Evolutionary conservation across 2,797 vertebrate genomes (phyloP), one percentile per base, ranked within the genome.

Genomic region (Harpagifer antarcticus): DNA sequence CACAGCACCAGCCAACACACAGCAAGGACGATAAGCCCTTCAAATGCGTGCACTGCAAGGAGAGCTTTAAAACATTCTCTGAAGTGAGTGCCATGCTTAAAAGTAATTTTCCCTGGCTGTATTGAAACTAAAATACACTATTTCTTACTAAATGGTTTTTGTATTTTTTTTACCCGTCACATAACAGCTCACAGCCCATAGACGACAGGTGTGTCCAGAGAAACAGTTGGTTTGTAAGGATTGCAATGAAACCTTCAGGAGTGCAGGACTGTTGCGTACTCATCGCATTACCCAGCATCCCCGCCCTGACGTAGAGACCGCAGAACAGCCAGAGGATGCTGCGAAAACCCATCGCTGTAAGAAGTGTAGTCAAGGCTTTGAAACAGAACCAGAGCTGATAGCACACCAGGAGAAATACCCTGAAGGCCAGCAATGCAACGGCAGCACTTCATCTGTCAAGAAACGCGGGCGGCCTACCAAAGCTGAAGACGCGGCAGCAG

Each of bases 11-110:
- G 93, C 93, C 93, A 7, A 93, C 94, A 61, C 96, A 96, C 53
- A 92, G 94, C 83, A 96, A 94, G 83, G 95, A 95, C 37, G 95
- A 96, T 84, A 96, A 96, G 84, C 95, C 95, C 79, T 96, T 96
- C 86, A 95, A 95, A 91, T 96, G 95, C 56, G 88, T 90, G 52
- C 94, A 94, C 74, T 96, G 95, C 87, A 91, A 95, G 81, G 94
- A 95, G 86, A 93, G 95, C 86, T 96, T 96, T 62, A 94, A 94
- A 68, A 95, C 94, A 1, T 96, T 96, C 77, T 95, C 95, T 65
- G 95, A 96, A 91, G 95, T 95, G 23, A 92, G 92, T 75, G 19
- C 31, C 3, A 5, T 15, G 11, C 8, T 14, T 50, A 0, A 33
- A 16, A 61, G 20, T 27, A 3, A 20, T 14, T 10, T 7, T 43